Evolutionary conservation across 2,113 vertebrate genomes (phyloP), one percentile per base, ranked within the genome.

Genomic region (Myiagra hebetior): DNA sequence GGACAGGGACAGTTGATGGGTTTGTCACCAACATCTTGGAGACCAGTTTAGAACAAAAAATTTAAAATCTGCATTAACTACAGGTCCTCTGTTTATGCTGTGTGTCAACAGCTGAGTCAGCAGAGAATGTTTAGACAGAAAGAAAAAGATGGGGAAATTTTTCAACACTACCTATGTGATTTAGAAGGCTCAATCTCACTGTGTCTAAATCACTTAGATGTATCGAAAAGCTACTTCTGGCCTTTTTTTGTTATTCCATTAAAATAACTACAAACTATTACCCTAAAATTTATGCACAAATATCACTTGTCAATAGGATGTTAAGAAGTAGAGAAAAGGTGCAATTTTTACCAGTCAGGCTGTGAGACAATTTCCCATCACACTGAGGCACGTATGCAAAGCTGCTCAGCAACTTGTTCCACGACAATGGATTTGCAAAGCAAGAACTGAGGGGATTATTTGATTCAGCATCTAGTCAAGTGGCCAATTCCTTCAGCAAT

Each of bases 391-490:
- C 1, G 0, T 18, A 83, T 31, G 50, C 73, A 97, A 96, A 97
- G 94, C 95, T 95, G 86, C 97, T 93, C 96, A 97, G 96, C 90
- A 94, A 87, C 97, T 96, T 95, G 85, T 95, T 97, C 91, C 85
- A 91, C 1, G 1, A 96, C 97, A 95, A 97, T 88, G 89, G 96
- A 97, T 98, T 98, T 95, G 79, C 89, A 94, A 97, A 97, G 97
- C 88, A 89, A 96, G 95, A 98, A 97, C 39, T 46, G 95, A 97
- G 77, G 85, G 95, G 97, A 98, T 98, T 98, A 98, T 98, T 98
- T 98, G 98, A 98, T 98, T 97, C 96, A 95, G 96, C 94, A 96
- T 97, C 97, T 96, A 98, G 97, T 98, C 95, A 98, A 98, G 97
- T 95, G 95, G 97, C 97, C 98, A 97, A 97, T 98, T 98, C 97